phyloP scores from a whole-genome alignment of 2,888 invertebrate genomes.

The Teinopalpus imperialis region DNA sequence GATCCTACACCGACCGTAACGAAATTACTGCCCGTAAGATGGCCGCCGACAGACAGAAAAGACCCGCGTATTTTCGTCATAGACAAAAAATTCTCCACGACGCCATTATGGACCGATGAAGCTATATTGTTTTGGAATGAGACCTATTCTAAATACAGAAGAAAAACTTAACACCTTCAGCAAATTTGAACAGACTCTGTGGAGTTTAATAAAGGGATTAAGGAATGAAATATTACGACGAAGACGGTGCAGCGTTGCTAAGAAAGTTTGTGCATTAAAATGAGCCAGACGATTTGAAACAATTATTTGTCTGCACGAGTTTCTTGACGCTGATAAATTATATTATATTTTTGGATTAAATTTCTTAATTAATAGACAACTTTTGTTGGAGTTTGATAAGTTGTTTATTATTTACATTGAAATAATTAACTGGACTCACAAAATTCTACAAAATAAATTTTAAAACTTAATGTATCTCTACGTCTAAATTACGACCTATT shows the following conservation, averaged over 20 bases:
- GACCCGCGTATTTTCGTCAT: conserved; percentile 47
- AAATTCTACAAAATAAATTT: no score
- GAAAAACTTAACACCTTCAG: conserved; percentile 36
- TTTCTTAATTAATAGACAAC: conserved; percentile 12
- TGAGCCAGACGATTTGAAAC: conserved; percentile 12
- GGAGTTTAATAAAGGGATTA: conserved; percentile 14
- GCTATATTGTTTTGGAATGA: conserved; percentile 55
- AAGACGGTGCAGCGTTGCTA: neutral
- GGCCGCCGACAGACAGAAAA: conserved; percentile 44
- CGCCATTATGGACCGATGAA: conserved; percentile 52
- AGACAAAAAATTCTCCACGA: conserved; percentile 46
- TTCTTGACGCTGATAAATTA: conserved; percentile 5
- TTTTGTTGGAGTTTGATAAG: neutral
- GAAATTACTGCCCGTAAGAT: conserved; percentile 41
- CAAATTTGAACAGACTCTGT: neutral
- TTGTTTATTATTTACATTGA: no score
- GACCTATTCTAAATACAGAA: conserved; percentile 61
- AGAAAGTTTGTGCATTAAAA: conserved; percentile 13
- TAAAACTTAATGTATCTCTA: no score
- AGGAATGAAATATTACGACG: conserved; percentile 8
- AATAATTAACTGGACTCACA: no score
- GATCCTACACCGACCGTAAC: conserved; percentile 50
- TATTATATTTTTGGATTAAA: conserved; percentile 11
- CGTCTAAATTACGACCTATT: no score
- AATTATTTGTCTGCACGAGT: conserved; percentile 6